Conservation (phyloP, 35 echinoderm and acorn worm genomes). For the Hemicentrotus pulcherrimus region DNA sequence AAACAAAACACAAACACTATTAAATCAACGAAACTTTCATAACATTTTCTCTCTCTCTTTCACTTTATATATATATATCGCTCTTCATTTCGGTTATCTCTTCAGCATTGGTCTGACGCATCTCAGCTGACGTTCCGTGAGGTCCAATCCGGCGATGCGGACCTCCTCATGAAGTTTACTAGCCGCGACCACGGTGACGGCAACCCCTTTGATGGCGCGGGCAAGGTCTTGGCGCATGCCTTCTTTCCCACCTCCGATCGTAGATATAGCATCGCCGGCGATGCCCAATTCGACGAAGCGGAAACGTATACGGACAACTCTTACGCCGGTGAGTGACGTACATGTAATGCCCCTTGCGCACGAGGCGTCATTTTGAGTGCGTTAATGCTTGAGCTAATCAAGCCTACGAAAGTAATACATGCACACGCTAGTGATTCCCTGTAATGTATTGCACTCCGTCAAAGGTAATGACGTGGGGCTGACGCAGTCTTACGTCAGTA, state of each 20-base stretch:
- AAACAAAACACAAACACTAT: no score
- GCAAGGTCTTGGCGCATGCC: conserved; percentile 79
- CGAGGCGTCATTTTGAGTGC: background rate
- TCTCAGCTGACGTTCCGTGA: conserved; percentile 67
- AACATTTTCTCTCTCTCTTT: no score
- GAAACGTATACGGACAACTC: background rate
- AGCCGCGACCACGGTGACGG: conserved; percentile 70
- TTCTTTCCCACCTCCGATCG: conserved; percentile 60
- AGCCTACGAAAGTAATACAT: no score
- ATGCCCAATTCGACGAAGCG: conserved; percentile 90
- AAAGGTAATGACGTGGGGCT: no score
- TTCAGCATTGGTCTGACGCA: conserved; percentile 70
- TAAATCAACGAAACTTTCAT: no score
- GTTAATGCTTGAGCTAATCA: no score
- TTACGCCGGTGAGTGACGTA: background rate
- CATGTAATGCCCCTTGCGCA: background rate
- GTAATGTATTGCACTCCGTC: no score
- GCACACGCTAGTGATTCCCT: no score
- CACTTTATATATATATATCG: no score
- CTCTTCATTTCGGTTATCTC: background rate
- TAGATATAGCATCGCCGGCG: conserved; percentile 50
- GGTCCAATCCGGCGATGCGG: conserved; percentile 43
- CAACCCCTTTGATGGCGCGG: conserved; percentile 78
- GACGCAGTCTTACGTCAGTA: no score
- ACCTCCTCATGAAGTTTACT: conserved; percentile 77